Conservation (phyloP, 2,113 vertebrate genomes). For the Dromiciops gliroides region DNA sequence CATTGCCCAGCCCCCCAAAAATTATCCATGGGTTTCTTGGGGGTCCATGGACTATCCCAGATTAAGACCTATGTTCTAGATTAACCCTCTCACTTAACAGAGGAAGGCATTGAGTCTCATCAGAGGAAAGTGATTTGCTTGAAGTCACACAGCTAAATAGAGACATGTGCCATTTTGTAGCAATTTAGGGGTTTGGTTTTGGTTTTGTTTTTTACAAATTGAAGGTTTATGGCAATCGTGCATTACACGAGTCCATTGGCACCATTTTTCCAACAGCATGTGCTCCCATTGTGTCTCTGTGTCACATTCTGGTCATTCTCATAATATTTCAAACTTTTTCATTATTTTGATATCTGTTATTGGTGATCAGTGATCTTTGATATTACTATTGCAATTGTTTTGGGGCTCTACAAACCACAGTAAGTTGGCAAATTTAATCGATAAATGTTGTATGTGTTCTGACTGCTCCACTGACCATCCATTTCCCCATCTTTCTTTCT, state of each 20-base stretch:
- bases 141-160: not conserved
- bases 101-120: not conserved
- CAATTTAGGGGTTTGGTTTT: too few species aligned
- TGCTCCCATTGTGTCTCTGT: too few species aligned
- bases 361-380: not conserved
- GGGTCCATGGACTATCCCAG: not conserved
- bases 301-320: too few species aligned
- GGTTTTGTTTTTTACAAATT: not conserved
- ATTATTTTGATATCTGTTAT: not conserved
- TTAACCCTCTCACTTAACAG: not conserved
- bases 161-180: not conserved
- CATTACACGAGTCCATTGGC: not conserved
- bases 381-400: not conserved
- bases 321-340: not conserved
- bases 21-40: not conserved
- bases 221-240: not conserved
- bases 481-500: not conserved
- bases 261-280: not conserved
- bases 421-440: not conserved
- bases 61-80: not conserved
- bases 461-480: not conserved
- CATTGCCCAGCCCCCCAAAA: too few species aligned
- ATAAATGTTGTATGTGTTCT: not conserved
- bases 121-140: not conserved
- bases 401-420: not conserved